Percentiles rank a stretch among this genome's conserved stretches.
These are phyloP conservation scores for Atrina japonica DNA, from an alignment of 2,888 invertebrate species.

Conservation along the genomic window DNA sequence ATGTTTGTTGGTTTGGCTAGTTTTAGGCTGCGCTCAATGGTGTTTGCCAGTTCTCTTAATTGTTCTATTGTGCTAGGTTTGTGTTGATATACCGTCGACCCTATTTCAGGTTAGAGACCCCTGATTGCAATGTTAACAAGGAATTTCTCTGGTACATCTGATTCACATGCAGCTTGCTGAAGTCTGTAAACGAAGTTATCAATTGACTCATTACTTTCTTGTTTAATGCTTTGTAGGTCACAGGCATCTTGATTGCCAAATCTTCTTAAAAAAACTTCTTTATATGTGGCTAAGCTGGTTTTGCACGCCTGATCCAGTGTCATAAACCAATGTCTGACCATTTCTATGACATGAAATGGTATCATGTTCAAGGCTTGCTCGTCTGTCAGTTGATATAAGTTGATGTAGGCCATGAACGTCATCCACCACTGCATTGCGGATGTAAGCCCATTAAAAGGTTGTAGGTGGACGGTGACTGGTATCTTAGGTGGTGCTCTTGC, in stretches of 20 bases:
- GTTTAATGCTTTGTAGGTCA: constrained; percentile 15
- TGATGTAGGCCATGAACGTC: constrained; percentile 9
- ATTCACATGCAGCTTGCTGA: constrained; percentile 3
- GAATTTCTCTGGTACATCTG: background rate
- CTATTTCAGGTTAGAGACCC: background rate
- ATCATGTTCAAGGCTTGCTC: constrained; percentile 2
- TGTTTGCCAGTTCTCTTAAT: too few species aligned
- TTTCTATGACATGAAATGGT: constrained; percentile 14
- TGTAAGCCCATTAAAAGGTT: constrained; percentile 1
- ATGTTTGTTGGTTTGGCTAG: too few species aligned
- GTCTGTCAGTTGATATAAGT: background rate
- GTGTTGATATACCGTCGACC: too few species aligned
- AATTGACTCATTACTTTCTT: background rate
- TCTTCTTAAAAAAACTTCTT: constrained; percentile 1
- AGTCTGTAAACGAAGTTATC: constrained; percentile 3
- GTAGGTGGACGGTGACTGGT: constrained; percentile 9
- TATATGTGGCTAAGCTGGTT: background rate
- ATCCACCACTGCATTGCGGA: constrained; percentile 19
- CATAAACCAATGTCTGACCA: constrained; percentile 15
- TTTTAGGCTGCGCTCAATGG: too few species aligned
- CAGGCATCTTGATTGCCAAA: background rate
- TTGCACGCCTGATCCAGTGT: background rate
- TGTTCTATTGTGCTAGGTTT: too few species aligned
- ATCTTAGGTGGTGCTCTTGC: too few species aligned
- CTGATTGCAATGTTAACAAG: background rate